Conservation (phyloP, 2,797 vertebrate species). For the Thamnophis elegans region DNA sequence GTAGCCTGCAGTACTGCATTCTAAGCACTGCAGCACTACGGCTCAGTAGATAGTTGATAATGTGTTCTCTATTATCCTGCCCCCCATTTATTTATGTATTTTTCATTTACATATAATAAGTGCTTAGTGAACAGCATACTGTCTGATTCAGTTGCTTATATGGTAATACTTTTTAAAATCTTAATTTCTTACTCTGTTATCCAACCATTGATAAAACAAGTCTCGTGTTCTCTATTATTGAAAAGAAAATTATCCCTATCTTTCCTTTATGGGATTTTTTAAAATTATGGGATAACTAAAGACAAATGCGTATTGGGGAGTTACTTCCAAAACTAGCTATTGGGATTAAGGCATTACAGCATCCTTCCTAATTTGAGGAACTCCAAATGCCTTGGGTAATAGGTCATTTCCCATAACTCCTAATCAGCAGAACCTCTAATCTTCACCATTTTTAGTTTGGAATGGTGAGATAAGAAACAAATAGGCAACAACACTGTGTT, state of each 20-base stretch:
- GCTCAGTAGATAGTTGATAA: no score
- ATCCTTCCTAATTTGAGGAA: neutral
- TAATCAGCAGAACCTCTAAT: neutral
- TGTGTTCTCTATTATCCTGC: no score
- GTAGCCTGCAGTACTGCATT: no score
- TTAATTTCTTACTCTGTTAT: no score
- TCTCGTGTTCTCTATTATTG: neutral
- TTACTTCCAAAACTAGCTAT: neutral
- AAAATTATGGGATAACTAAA: no score
- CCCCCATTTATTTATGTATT: no score
- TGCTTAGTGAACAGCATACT: no score
- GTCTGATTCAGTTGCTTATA: no score
- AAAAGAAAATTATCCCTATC: neutral
- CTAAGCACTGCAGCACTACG: no score
- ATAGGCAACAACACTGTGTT: neutral
- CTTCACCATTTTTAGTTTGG: neutral
- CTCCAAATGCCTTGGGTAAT: neutral
- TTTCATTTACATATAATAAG: no score
- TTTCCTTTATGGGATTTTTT: neutral
- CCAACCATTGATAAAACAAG: no score
- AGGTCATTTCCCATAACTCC: neutral
- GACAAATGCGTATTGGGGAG: neutral
- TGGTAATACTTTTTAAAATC: no score
- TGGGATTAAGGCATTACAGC: neutral
- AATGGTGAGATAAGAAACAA: neutral